Percentiles rank a stretch among this genome's conserved stretches.
Conservation (phyloP, 2,888 invertebrate species). For the Geophilus truncorum region DNA sequence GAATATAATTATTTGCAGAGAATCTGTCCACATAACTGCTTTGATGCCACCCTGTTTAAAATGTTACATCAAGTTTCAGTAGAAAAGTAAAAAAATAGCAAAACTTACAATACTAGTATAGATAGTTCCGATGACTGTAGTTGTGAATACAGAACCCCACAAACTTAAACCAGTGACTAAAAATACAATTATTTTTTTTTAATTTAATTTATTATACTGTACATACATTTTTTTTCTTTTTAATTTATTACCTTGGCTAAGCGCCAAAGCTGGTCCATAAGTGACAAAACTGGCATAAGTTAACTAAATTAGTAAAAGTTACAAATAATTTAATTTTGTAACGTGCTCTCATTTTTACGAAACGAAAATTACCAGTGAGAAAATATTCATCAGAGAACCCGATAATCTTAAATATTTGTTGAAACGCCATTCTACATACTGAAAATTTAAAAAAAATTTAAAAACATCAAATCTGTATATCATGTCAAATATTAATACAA, state of each 20-base stretch:
- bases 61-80: too few relatives aligned
- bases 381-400: neutral
- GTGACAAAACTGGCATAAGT: slow-evolving; percentile 29
- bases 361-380: neutral
- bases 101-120: slow-evolving; percentile 31
- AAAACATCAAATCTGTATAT: too few relatives aligned
- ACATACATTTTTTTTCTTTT: neutral
- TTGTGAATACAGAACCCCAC: slow-evolving; percentile 28
- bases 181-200: neutral
- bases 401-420: neutral
- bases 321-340: neutral
- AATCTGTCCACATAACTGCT: slow-evolving; percentile 32
- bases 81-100: too few relatives aligned
- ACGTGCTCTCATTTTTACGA: too few relatives aligned
- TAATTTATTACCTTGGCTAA: slow-evolving; percentile 31
- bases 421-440: neutral
- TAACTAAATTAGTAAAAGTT: neutral
- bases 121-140: slow-evolving; percentile 18
- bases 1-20: slow-evolving; percentile 13
- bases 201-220: neutral
- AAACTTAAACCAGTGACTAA: slow-evolving; percentile 28
- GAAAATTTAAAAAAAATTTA: too few relatives aligned
- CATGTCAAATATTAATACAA: too few relatives aligned
- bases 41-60: slow-evolving; percentile 30
- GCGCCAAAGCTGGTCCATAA: slow-evolving; percentile 27